Evolutionary conservation across 1,140 invertebrate genomes (phyloP).

Genomic region (Papilio machaon): DNA sequence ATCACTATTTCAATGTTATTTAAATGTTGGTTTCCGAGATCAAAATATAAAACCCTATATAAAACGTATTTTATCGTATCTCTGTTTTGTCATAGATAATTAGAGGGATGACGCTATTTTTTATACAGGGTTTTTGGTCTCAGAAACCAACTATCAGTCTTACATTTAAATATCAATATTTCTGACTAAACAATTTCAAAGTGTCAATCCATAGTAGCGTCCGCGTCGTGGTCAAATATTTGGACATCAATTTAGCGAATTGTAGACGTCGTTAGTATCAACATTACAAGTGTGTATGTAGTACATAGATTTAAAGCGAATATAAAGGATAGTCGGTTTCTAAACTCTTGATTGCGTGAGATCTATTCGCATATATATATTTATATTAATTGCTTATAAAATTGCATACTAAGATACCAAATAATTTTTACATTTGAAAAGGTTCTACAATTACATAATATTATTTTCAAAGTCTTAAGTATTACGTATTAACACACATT

Average conservation of each 20-base stretch:
- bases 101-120: too few species aligned
- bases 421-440: too few species aligned
- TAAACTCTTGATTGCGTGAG: not conserved
- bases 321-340: not conserved
- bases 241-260: not conserved
- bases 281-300: not conserved
- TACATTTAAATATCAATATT: not conserved
- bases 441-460: not conserved
- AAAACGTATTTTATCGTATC: too few species aligned
- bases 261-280: not conserved
- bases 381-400: not conserved
- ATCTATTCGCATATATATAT: not conserved
- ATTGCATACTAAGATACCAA: too few species aligned
- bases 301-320: not conserved
- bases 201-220: not conserved
- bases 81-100: too few species aligned
- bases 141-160: not conserved
- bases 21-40: too few species aligned
- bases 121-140: not conserved
- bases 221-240: not conserved
- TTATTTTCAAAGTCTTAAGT: not conserved
- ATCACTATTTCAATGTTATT: too few species aligned
- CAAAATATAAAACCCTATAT: too few species aligned
- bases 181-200: not conserved
- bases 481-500: not conserved